Evolutionary conservation across 1,140 invertebrate species (phyloP).

Genomic region (Uloborus diversus): DNA sequence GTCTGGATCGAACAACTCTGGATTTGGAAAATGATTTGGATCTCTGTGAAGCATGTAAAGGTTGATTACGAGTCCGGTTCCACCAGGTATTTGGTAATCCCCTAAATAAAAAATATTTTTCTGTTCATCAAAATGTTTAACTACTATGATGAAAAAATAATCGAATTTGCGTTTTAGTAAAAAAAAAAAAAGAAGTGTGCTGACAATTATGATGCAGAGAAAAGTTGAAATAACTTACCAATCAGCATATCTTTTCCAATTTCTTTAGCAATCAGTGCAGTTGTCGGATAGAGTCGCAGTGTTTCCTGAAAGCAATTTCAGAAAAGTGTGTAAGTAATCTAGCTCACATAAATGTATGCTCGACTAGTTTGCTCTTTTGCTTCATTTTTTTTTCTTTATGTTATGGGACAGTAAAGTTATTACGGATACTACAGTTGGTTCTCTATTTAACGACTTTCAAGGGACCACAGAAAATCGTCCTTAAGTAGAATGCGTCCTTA

Average conservation of each 20-base stretch:
- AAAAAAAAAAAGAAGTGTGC: neutral
- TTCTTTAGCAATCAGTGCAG: neutral
- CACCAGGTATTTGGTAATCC: slow-evolving; percentile 2
- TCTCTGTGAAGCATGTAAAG: slow-evolving; percentile 22
- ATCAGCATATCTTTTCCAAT: neutral
- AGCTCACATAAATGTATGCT: too few species aligned
- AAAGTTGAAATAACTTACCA: neutral
- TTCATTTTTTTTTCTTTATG: too few species aligned
- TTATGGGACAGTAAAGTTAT: too few species aligned
- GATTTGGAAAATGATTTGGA: slow-evolving; percentile 15
- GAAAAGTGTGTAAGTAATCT: too few species aligned
- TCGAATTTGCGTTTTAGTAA: neutral
- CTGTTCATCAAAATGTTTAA: neutral
- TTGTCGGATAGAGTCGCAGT: neutral
- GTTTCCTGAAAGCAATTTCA: neutral
- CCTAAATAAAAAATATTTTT: slow-evolving; percentile 3
- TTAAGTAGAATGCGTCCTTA: too few species aligned
- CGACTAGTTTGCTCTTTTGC: too few species aligned
- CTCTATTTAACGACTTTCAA: too few species aligned
- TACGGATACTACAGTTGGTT: too few species aligned
- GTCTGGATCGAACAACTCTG: slow-evolving; percentile 21
- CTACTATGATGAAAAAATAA: neutral
- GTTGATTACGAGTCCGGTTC: neutral
- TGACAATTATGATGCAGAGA: neutral
- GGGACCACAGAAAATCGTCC: too few species aligned